Conservation (phyloP, 1,140 invertebrate genomes). For the Diabrotica undecimpunctata region DNA sequence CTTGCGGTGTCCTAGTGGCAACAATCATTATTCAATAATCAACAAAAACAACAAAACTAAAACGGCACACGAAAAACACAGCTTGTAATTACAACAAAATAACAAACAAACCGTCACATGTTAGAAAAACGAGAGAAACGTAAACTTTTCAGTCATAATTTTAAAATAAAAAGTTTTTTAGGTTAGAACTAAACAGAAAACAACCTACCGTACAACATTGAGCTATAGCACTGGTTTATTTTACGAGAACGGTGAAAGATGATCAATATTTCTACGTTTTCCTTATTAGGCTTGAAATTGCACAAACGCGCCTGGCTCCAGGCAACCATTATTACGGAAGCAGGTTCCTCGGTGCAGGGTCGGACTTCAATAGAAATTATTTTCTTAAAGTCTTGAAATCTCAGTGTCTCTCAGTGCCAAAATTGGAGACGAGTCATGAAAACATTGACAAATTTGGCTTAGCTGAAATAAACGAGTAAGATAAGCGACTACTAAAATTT, state of each 20-base stretch:
- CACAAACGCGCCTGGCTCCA: neutral
- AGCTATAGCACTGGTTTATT: conserved; percentile 26
- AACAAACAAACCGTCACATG: conserved; percentile 12
- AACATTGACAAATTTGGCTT: too few species aligned
- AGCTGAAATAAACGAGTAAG: too few species aligned
- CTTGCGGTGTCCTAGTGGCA: conserved; percentile 29
- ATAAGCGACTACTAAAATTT: too few species aligned
- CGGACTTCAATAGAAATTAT: too few species aligned
- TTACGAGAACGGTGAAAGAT: conserved; percentile 13
- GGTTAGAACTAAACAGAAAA: conserved; percentile 35
- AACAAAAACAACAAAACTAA: conserved; percentile 7
- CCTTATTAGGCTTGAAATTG: conserved; percentile 19
- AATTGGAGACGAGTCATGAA: too few species aligned
- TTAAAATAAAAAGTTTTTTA: conserved; percentile 28
- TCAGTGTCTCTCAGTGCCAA: too few species aligned
- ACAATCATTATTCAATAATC: conserved; percentile 26
- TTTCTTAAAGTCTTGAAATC: too few species aligned
- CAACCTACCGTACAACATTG: conserved; percentile 33
- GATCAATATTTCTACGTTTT: conserved; percentile 33
- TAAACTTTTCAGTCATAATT: conserved; percentile 21
- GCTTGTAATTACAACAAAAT: neutral
- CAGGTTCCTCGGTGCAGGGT: too few species aligned
- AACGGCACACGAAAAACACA: conserved; percentile 12
- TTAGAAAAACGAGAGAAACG: conserved; percentile 9
- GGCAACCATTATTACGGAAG: neutral